Evolutionary conservation across 2,888 invertebrate species (phyloP), one percentile per base, ranked within the genome.

Genomic region (Eilema sororculum): DNA sequence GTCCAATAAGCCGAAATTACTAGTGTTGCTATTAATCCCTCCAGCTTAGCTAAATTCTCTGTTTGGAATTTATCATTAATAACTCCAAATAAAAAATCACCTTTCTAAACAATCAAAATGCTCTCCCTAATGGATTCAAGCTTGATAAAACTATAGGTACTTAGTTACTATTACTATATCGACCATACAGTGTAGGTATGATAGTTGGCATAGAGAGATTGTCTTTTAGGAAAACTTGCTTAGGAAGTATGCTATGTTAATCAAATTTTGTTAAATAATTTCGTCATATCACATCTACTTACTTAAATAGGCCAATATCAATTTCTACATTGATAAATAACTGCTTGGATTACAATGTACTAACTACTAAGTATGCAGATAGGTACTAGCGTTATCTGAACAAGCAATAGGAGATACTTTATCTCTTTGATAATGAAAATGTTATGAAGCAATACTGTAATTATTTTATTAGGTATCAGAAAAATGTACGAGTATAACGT

Each of bases 351-450:
- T 65, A 56, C 16, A 57, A 33, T 58, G 25, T 58, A 22, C 16
- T 16, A 37, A 16, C 13, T 58, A 22, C 16, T 16, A 37, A 16
- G 28, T 9, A 12, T 37, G 33, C 12, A 37, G 33, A 37, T 33
- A 64, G 52, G 57, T 57, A 57, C 33, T 20, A 33, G 9, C n/a
- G 33, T 65, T 65, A 41, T 16, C 28, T 61, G 12, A 66, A 66
- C 69, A 66, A 56, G 28, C 56, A 66, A 73, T 73, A 61, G 25
- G 68, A 33, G 28, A 22, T 24, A 24, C 13, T 24, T 58, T 61
- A 61, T 61, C 52, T 64, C 5, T 20, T 62, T 62, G 24, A 64
- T 46, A 52, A 52, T 64, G 33, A 61, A 28, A 22, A 62, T 24
- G 41, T 25, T 10, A 62, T 62, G 37, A 37, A 62, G 41, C 25